Conservation (phyloP, 1,140 invertebrate genomes). For the Orius insidiosus region DNA sequence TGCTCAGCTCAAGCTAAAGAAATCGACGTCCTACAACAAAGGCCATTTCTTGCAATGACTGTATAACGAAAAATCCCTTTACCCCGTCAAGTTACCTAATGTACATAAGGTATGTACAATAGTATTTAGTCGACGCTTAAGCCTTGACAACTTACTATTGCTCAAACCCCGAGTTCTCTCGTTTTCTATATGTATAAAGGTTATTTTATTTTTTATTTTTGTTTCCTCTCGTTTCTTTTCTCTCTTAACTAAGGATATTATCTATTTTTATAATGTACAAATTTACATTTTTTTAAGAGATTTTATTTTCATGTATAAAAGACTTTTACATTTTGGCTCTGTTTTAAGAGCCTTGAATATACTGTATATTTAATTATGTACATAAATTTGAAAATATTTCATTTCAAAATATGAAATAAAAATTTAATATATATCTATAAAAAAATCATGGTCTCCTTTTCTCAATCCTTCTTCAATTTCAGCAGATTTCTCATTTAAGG, state of each 20-base stretch:
- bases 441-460: background rate
- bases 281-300: conserved; percentile 7
- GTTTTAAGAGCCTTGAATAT: conserved; percentile 12
- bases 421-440: conserved; percentile 2
- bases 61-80: conserved; percentile 16
- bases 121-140: conserved; percentile 4
- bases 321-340: conserved; percentile 10
- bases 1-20: conserved; percentile 34
- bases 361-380: conserved; percentile 2
- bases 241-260: background rate
- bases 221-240: background rate
- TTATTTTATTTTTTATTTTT: conserved; percentile 7
- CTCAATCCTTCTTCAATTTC: background rate
- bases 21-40: conserved; percentile 27
- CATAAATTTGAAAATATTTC: conserved; percentile 1
- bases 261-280: conserved; percentile 11
- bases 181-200: conserved; percentile 2
- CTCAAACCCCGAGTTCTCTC: background rate
- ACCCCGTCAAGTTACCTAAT: conserved; percentile 4
- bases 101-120: conserved; percentile 9
- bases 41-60: conserved; percentile 33
- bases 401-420: conserved; percentile 7
- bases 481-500: no score
- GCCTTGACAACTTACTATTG: conserved; percentile 12
- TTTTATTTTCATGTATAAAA: conserved; percentile 15